Base-by-base conservation (phyloP, 1,140 invertebrate species). In the Aphis craccivora region DNA sequence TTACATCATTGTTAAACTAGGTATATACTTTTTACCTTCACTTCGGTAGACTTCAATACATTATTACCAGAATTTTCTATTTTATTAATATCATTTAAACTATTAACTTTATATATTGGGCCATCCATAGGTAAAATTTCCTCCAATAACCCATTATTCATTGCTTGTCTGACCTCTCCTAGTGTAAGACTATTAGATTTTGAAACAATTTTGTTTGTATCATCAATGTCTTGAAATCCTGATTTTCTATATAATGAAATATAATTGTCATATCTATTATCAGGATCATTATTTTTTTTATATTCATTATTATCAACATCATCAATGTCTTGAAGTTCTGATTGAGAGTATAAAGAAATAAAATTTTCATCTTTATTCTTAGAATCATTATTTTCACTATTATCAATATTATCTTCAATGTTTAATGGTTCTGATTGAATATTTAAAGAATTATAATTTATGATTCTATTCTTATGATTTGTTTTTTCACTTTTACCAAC, bases 131-230 rank as follows among this genome's bases (percentile, higher is more conserved):
- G 81, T 53, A 93, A 86, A 93, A 84, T 53, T 1, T 84, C 37
- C n/a, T 93, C 91, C 48, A 93, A 22, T 0, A 9, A 14, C 30
- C 91, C 76, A 84, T 84, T 93, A 53, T 93, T 93, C 11, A 93
- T 40, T 55, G 76, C 76, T 43, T 86, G 90, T 83, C 90, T 92
- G 37, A 83, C 90, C 35, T 92, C 90, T 37, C 90, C 90, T 23
- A 92, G 48, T 14, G 90, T 92, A 35, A 83, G 48, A 37, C 67
- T 83, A 37, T 92, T 92, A 18, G 67, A 6, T 92, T 92, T 92
- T 37, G 45, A 37, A 48, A 81, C 43, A 76, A 35, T 60, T 11
- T 92, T 23, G 25, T 84, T 53, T 51, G 25, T 84, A 14, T 25
- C 67, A 86, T n/a, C 11, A 40, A 55, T 55, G 11, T 83, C 67